Conservation (phyloP, 2,888 invertebrate genomes). For the Euclidia mi region DNA sequence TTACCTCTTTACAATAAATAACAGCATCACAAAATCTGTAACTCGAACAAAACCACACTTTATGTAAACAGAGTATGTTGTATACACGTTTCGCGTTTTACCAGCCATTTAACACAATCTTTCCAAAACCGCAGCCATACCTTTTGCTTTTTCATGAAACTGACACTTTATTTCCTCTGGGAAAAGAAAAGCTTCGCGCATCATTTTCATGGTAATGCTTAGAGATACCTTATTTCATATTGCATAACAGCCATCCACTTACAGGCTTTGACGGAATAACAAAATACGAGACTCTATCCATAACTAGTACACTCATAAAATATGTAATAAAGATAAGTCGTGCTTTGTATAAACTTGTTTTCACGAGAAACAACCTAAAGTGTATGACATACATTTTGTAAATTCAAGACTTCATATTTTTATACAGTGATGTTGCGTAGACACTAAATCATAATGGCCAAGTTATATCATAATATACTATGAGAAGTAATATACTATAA, state of each 20-base stretch:
- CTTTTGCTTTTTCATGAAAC: constrained; percentile 39
- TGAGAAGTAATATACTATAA: too few species aligned
- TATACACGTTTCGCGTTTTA: too few species aligned
- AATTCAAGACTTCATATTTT: too few species aligned
- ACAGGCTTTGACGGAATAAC: constrained; percentile 55
- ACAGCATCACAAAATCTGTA: too few species aligned
- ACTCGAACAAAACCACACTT: too few species aligned
- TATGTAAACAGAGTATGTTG: too few species aligned
- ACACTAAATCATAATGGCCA: too few species aligned
- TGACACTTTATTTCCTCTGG: constrained; percentile 58
- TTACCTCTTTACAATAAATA: too few species aligned
- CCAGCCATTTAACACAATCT: constrained; percentile 7
- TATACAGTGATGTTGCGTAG: too few species aligned
- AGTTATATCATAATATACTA: too few species aligned
- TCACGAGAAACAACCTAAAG: constrained; percentile 11
- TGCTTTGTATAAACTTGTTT: constrained; percentile 11
- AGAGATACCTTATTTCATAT: constrained; percentile 68
- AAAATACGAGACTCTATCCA: constrained; percentile 61
- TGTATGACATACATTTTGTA: background rate
- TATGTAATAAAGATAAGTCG: constrained; percentile 20
- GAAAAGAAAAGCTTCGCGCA: constrained; percentile 56
- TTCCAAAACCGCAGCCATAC: constrained; percentile 16
- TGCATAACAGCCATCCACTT: constrained; percentile 51
- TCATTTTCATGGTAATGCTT: constrained; percentile 77
- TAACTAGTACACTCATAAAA: constrained; percentile 46